Evolutionary conservation across 2,888 invertebrate species (phyloP), one percentile per base, ranked within the genome.

Genomic region (Zhuqinia jingwanae): DNA sequence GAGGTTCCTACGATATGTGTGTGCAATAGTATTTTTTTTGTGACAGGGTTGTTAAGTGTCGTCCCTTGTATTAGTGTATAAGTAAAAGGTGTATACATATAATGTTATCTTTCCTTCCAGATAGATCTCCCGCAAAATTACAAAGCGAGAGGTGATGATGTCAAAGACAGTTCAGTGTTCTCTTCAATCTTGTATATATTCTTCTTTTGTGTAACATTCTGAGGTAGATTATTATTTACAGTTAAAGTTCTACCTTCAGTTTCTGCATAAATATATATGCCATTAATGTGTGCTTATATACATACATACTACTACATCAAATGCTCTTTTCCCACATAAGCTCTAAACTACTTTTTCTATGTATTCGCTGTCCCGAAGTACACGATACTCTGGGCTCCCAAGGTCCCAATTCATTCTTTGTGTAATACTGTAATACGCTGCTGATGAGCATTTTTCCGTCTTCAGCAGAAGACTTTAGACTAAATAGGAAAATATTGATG

Each of bases 31-130:
- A 42, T 68, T 68, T n/a, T 42, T 68, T 68, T n/a, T 42, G 65
- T 68, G 65, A 68, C 65, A 68, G 36, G 65, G 42, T 68, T 68
- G 65, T 68, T 68, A 68, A 68, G 65, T 68, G 65, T 68, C 17
- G 65, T 20, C 65, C 10, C 10, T 68, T 20, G 42, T 68, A n/a
- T 1, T 42, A 63, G n/a, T n/a, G n/a, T n/a, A n/a, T n/a, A n/a
- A n/a, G n/a, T n/a, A n/a, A n/a, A n/a, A n/a, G n/a, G n/a, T n/a
- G n/a, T n/a, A n/a, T n/a, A n/a, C n/a, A n/a, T n/a, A n/a, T n/a
- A n/a, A n/a, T n/a, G n/a, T n/a, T n/a, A n/a, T n/a, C n/a, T n/a
- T n/a, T n/a, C n/a, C n/a, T n/a, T n/a, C n/a, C n/a, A n/a, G 36
- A 56, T 15, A 36, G 42, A 58, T 56, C 76, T 76, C 13, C 58